Base-by-base conservation (phyloP, 2,113 vertebrate genomes). In the Rattus rattus region DNA sequence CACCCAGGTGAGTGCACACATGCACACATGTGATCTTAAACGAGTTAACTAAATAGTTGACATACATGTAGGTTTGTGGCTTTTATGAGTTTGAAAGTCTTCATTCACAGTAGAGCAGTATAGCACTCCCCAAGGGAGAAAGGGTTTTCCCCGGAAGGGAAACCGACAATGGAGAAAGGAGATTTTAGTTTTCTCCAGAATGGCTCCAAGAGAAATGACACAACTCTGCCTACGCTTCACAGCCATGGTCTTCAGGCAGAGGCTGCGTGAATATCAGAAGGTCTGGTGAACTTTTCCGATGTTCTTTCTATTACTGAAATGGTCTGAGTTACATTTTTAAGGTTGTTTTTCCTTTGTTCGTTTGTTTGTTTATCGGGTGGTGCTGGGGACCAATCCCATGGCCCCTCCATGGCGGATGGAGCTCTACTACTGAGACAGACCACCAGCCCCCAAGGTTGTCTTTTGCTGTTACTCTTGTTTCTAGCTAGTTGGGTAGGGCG, bases 41-140 rank as follows among this genome's bases (percentile, higher is more conserved):
- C 85, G 5, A 76, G 28, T 47, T 70, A 92, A 80, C 79, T 67
- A 79, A 92, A 89, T 67, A 89, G 19, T 36, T 91, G 36, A 33
- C 65, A 80, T 49, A 2, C 79, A 80, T 92, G 24, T 30, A 86
- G 65, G 87, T 43, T 88, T 39, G 28, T 88, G 49, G 89, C 59
- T 93, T 93, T 43, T 54, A 72, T 24, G 61, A 39, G 86, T 94
- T 91, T 94, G 1, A 94, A 95, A 96, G 91, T 36, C 43, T 49
- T 7, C 93, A 8, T 83, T 94, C 59, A 54, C 36, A 81, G 95
- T 43, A 93, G 76, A 39, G 63, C 12, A 86, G 65, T 20, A 17
- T 49, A 95, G 33, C 20, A 56, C 36, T 76, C 76, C 19, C 39
- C 10, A 19, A 36, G 30, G 90, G 86, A 88, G 49, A 36, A 90